phyloP scores from a whole-genome alignment of 2,888 invertebrate genomes.

The Meloe dianella region DNA sequence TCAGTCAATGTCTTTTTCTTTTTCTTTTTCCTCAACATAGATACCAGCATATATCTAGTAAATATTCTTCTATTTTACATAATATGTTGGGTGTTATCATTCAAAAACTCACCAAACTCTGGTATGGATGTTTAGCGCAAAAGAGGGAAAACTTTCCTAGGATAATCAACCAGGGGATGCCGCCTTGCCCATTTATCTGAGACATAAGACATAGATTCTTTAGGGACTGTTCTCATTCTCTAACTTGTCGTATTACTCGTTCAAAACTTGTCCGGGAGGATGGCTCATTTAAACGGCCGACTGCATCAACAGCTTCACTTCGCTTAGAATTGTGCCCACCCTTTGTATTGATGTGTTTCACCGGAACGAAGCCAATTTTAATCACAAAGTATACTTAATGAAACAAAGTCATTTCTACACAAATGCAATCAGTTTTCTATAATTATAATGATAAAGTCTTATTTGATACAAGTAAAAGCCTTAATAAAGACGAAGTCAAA shows the following conservation, averaged over 20 bases:
- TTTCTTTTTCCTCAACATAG: neutral
- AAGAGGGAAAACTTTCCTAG: slow-evolving; percentile 36
- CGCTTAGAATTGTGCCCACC: neutral
- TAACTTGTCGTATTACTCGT: slow-evolving; percentile 36
- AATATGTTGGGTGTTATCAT: neutral
- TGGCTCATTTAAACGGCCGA: slow-evolving; percentile 40
- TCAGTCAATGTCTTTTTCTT: neutral
- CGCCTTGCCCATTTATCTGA: slow-evolving; percentile 38
- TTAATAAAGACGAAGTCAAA: neutral
- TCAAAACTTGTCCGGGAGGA: slow-evolving; percentile 14
- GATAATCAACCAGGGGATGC: slow-evolving; percentile 40
- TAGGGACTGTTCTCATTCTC: slow-evolving; percentile 12
- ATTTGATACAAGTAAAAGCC: neutral
- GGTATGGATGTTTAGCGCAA: slow-evolving; percentile 10
- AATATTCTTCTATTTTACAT: neutral
- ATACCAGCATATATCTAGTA: neutral
- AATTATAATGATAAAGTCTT: neutral
- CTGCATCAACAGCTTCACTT: slow-evolving; percentile 14
- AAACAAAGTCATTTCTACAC: neutral
- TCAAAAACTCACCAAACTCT: neutral
- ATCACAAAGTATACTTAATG: neutral
- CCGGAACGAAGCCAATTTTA: neutral
- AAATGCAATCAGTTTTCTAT: neutral
- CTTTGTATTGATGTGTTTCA: neutral
- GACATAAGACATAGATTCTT: slow-evolving; percentile 30